Conservation (phyloP, 1,140 invertebrate species). For the Cyrtorhinus lividipennis region DNA sequence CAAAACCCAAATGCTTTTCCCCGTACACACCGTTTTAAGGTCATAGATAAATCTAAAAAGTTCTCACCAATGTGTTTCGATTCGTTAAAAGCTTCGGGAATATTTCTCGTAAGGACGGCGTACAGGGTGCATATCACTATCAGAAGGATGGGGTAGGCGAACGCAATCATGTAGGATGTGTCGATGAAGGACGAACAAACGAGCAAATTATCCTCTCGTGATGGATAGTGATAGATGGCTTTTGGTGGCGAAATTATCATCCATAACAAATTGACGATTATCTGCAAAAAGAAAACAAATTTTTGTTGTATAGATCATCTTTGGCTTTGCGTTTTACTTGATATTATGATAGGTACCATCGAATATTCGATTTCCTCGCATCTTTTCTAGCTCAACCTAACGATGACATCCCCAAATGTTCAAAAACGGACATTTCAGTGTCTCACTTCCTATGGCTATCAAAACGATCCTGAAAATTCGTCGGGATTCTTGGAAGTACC, state of each 20-base stretch:
- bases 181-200: slow-evolving; percentile 77
- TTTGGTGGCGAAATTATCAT: slow-evolving; percentile 69
- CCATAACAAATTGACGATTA: slow-evolving; percentile 73
- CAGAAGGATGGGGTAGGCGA: slow-evolving; percentile 62
- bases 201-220: slow-evolving; percentile 72
- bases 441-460: no score
- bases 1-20: no score
- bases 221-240: slow-evolving; percentile 76
- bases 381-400: no score
- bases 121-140: slow-evolving; percentile 56
- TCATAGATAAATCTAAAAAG: no score
- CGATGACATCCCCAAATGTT: no score
- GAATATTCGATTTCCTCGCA: no score
- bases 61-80: slow-evolving; percentile 44
- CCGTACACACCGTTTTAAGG: no score
- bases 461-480: no score
- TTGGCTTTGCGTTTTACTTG: no score
- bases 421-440: no score
- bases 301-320: neutral
- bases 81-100: slow-evolving; percentile 61
- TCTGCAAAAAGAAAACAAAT: slow-evolving; percentile 32
- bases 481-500: no score
- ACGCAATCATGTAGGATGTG: slow-evolving; percentile 56
- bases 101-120: slow-evolving; percentile 57
- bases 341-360: no score